Percentiles rank a stretch among this genome's conserved stretches.
These are phyloP conservation scores for Myrmecophaga tridactyla DNA, from an alignment of 2,113 vertebrate genomes.

Conservation along the genomic window DNA sequence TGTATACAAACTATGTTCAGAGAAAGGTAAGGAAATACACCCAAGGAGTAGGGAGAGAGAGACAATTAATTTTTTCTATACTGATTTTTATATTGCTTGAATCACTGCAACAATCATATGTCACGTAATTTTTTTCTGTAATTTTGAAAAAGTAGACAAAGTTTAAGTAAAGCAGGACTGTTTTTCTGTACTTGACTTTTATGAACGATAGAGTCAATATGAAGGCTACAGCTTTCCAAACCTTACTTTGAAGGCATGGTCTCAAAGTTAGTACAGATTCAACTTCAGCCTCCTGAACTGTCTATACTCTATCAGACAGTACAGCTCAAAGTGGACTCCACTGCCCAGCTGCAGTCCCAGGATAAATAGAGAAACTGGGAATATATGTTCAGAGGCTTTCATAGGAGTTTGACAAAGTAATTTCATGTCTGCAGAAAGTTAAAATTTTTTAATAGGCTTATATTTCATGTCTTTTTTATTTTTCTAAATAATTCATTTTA, in stretches of 20 bases:
- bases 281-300: background rate
- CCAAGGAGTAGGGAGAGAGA: background rate
- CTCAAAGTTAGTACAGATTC: background rate
- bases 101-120: background rate
- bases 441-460: background rate
- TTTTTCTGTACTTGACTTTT: constrained; percentile 4
- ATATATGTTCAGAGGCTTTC: background rate
- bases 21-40: background rate
- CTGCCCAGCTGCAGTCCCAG: background rate
- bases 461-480: background rate
- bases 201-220: constrained; percentile 23
- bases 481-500: constrained; percentile 19
- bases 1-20: background rate
- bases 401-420: background rate
- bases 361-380: background rate
- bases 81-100: background rate
- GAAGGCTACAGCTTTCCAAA: background rate
- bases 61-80: background rate
- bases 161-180: background rate
- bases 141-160: background rate
- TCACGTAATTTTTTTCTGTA: background rate
- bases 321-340: background rate
- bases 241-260: background rate
- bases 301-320: background rate
- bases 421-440: background rate